Percentiles rank a stretch among this genome's conserved stretches.
phyloP scores from a whole-genome alignment of 2,797 vertebrate species.

The Gambusia yucatana region DNA sequence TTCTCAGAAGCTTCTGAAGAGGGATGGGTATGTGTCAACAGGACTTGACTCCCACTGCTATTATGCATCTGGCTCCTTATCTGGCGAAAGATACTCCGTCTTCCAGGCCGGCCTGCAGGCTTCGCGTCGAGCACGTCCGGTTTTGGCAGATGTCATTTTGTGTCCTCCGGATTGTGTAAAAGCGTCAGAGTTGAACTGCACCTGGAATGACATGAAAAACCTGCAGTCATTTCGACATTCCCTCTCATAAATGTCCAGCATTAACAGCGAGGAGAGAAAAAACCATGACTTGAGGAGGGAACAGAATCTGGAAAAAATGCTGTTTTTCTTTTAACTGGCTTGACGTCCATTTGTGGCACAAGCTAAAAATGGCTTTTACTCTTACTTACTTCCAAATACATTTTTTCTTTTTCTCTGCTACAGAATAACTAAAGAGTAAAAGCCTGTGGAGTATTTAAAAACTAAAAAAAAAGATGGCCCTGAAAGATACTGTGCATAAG shows the following conservation, averaged over 20 bases:
- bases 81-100: constrained; percentile 15
- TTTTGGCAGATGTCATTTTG: constrained; percentile 54
- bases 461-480: background rate
- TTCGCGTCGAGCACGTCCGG: constrained; percentile 7
- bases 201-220: constrained; percentile 30
- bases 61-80: constrained; percentile 38
- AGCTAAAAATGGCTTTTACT: constrained; percentile 42
- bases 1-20: constrained; percentile 45
- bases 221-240: constrained; percentile 42
- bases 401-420: constrained; percentile 21
- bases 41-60: constrained; percentile 22
- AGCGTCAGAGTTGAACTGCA: constrained; percentile 24
- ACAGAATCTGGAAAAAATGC: constrained; percentile 25
- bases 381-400: constrained; percentile 8
- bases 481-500: background rate
- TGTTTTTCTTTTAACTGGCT: constrained; percentile 44
- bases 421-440: constrained; percentile 11
- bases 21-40: constrained; percentile 32
- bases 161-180: constrained; percentile 45
- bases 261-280: constrained; percentile 9
- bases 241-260: constrained; percentile 27
- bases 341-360: constrained; percentile 32
- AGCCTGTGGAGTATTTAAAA: background rate
- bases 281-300: constrained; percentile 17
- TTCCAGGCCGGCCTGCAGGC: constrained; percentile 18